Evolutionary conservation across 1,140 invertebrate genomes (phyloP), one percentile per base, ranked within the genome.

Genomic region (Notospermus geniculatus): DNA sequence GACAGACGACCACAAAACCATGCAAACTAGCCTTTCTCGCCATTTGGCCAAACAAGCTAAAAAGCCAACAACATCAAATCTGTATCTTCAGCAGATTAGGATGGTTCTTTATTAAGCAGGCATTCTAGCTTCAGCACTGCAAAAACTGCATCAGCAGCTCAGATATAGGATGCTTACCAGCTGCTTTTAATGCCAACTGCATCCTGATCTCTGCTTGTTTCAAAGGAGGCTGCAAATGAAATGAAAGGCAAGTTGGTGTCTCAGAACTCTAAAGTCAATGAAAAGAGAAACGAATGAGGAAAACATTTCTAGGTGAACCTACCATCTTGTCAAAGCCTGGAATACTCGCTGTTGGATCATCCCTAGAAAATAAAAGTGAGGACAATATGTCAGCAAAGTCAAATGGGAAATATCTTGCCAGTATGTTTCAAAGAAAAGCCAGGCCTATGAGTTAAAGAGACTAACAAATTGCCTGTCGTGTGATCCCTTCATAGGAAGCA

Each of bases 151-250:
- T n/a, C n/a, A n/a, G n/a, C n/a, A n/a, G n/a, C n/a, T n/a, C n/a
- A n/a, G n/a, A n/a, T n/a, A 7, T 32, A 25, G 15, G 1, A 27
- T 57, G 36, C 56, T 63, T 60, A 73, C 71, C 71, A 66, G 71
- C 71, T 41, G 71, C 71, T 59, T 70, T 70, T 27, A 73, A 56
- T 7, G 71, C 71, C 60, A 73, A 62, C 54, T 70, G 64, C 60
- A 73, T 64, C 32, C 71, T 58, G 2, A 70, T 61, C 28, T 68
- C 61, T 1, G 66, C 63, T 32, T 73, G 66, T 25, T 71, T 69
- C 25, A 59, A 54, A 29, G 69, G 71, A 41, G 65, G 65, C 71
- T 73, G 25, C 15, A 57, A 65, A 60, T 53, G n/a, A n/a, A n/a
- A n/a, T n/a, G n/a, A n/a, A n/a, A n/a, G n/a, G n/a, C n/a, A n/a